Conservation (phyloP, 2,797 vertebrate genomes). For the Enteromius afrohamiltoni region DNA sequence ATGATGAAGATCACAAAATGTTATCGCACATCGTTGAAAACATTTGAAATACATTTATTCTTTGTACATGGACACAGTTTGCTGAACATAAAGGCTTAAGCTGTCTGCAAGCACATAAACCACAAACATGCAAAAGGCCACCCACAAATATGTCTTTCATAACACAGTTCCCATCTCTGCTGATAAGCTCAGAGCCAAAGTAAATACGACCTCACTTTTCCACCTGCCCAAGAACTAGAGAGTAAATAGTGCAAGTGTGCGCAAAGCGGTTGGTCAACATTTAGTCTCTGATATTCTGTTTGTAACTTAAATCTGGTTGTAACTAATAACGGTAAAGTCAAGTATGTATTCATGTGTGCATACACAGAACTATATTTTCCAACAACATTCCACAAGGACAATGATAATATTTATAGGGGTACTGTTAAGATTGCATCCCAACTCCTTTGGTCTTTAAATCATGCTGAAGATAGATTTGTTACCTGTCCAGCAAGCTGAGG, state of each 20-base stretch:
- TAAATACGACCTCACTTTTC: constrained; percentile 74
- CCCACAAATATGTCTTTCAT: constrained; percentile 76
- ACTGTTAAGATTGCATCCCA: not conserved
- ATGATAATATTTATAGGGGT: not conserved
- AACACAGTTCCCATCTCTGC: constrained; percentile 72
- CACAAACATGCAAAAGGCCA: constrained; percentile 67
- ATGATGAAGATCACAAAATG: not conserved
- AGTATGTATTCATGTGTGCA: constrained; percentile 15
- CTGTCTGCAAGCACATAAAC: constrained; percentile 60
- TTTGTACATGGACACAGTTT: constrained; percentile 52
- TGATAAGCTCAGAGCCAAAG: constrained; percentile 76
- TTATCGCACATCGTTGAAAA: constrained; percentile 3
- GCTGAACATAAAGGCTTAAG: constrained; percentile 56
- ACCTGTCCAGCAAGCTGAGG: constrained; percentile 17
- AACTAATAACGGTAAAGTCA: constrained; percentile 22
- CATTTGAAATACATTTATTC: constrained; percentile 28
- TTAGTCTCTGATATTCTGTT: constrained; percentile 63
- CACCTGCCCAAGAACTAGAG: constrained; percentile 67
- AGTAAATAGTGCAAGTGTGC: constrained; percentile 70
- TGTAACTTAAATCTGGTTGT: constrained; percentile 49
- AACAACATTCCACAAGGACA: not conserved
- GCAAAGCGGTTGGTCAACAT: constrained; percentile 66
- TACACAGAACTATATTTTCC: not conserved
- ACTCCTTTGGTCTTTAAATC: constrained; percentile 5
- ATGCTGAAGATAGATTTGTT: constrained; percentile 33